phyloP scores from a whole-genome alignment of 2,888 invertebrate species.

The Ophion ellenae region DNA sequence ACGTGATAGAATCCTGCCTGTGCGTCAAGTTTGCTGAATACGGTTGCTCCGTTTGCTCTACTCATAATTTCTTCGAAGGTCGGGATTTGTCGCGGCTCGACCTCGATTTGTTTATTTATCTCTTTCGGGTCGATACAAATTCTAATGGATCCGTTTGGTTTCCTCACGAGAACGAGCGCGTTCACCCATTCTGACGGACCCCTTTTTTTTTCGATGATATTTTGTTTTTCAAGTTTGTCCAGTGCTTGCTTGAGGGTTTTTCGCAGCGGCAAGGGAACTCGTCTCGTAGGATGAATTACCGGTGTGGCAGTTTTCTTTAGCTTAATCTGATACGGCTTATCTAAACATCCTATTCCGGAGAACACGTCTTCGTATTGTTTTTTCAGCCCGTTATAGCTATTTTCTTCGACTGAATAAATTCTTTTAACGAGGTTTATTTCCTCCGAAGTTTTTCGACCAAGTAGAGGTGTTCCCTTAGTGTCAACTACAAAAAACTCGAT shows the following conservation, averaged over 20 bases:
- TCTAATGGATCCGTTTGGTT: too few relatives aligned
- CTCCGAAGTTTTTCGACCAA: slow-evolving; percentile 48
- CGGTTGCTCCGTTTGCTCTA: slow-evolving; percentile 44
- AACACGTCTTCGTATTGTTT: slow-evolving; percentile 67
- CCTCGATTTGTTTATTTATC: slow-evolving; percentile 5
- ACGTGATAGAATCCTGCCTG: slow-evolving; percentile 67
- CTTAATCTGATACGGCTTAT: not conserved
- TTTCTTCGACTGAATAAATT: slow-evolving; percentile 39
- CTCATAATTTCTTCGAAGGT: slow-evolving; percentile 53
- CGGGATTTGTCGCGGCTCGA: slow-evolving; percentile 51
- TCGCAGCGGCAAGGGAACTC: too few relatives aligned
- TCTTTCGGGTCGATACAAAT: too few relatives aligned
- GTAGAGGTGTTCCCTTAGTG: slow-evolving; percentile 39
- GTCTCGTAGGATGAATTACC: too few relatives aligned
- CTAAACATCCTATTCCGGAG: slow-evolving; percentile 67
- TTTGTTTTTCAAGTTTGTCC: too few relatives aligned
- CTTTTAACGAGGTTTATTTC: slow-evolving; percentile 54
- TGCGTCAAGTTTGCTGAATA: slow-evolving; percentile 54
- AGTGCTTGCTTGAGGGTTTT: too few relatives aligned
- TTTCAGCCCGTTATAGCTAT: slow-evolving; percentile 27
- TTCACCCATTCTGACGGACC: too few relatives aligned
- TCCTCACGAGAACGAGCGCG: too few relatives aligned
- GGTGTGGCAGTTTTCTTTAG: too few relatives aligned
- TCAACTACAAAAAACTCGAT: slow-evolving; percentile 54
- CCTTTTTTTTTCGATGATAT: too few relatives aligned